Percentiles rank a stretch among this genome's conserved stretches.
These are phyloP conservation scores for Ctena decussata DNA, from an alignment of 2,888 invertebrate species.

Conservation along the genomic window DNA sequence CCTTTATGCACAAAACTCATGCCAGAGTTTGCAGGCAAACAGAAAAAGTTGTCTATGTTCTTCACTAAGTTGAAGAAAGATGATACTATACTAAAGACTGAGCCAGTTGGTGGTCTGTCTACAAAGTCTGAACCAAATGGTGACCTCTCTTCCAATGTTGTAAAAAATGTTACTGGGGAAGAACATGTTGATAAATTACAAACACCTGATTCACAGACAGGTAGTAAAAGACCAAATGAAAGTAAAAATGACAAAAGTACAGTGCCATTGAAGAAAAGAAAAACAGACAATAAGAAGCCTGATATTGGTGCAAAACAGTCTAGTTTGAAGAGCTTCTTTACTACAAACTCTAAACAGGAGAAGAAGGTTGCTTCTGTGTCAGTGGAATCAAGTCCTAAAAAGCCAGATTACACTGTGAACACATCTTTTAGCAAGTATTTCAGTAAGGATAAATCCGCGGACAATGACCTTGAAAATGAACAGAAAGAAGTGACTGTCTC, in stretches of 20 bases:
- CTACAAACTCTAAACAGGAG: not conserved
- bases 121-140: not conserved
- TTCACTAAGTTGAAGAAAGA: constrained; percentile 63
- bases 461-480: not conserved
- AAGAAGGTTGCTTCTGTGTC: not conserved
- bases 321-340: constrained; percentile 71
- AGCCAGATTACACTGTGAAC: not conserved
- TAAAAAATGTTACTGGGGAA: not conserved
- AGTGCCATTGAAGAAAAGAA: constrained; percentile 58
- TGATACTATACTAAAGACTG: not conserved
- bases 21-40: constrained; percentile 88
- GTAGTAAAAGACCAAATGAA: not conserved
- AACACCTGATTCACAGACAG: constrained; percentile 15
- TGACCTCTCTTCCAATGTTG: not conserved
- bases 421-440: not conserved
- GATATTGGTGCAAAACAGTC: constrained; percentile 53
- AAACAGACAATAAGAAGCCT: constrained; percentile 44
- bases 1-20: constrained; percentile 87
- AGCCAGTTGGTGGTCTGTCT: not conserved
- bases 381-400: not conserved
- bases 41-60: constrained; percentile 83
- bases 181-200: constrained; percentile 23
- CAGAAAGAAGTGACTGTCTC: not conserved
- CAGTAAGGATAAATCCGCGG: not conserved
- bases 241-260: constrained; percentile 30